Conservation (phyloP, 2,888 invertebrate species). For the Melieria crassipennis region DNA sequence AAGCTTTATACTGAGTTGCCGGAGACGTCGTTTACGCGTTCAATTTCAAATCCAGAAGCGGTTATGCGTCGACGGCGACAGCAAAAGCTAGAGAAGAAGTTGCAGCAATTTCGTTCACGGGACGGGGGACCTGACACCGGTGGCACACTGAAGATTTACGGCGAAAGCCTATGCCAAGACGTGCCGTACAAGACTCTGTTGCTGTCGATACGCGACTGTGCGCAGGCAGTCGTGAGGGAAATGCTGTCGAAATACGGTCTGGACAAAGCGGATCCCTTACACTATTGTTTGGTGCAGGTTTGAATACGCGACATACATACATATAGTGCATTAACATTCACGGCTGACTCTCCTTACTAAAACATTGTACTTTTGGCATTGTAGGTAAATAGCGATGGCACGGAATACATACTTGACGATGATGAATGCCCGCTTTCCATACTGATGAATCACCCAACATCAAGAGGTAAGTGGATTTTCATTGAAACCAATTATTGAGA, state of each 20-base stretch:
- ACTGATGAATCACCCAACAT: conserved; percentile 87
- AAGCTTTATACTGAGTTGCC: conserved; percentile 96
- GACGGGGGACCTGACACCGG: conserved; percentile 95
- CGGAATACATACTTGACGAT: conserved; percentile 94
- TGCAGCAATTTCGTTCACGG: conserved; percentile 94
- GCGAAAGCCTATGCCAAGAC: conserved; percentile 93
- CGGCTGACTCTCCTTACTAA: not conserved
- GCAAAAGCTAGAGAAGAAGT: conserved; percentile 94
- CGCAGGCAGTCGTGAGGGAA: conserved; percentile 92
- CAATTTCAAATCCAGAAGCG: conserved; percentile 99
- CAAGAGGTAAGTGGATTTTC: conserved; percentile 76
- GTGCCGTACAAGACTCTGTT: conserved; percentile 98
- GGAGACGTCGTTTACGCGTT: conserved; percentile 97
- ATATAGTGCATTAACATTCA: not conserved
- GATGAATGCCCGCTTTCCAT: conserved; percentile 97
- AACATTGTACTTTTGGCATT: conserved; percentile 19
- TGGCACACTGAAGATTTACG: conserved; percentile 94
- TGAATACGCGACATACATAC: conserved; percentile 13
- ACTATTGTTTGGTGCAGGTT: conserved; percentile 94
- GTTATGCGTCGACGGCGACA: conserved; percentile 97
- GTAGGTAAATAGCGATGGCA: conserved; percentile 74
- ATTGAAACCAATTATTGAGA: not conserved
- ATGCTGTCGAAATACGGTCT: conserved; percentile 97
- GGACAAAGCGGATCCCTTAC: conserved; percentile 86
- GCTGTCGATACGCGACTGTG: conserved; percentile 91